Base-by-base conservation (phyloP, 2,797 vertebrate genomes). In the Mormyrops attenuatus region DNA sequence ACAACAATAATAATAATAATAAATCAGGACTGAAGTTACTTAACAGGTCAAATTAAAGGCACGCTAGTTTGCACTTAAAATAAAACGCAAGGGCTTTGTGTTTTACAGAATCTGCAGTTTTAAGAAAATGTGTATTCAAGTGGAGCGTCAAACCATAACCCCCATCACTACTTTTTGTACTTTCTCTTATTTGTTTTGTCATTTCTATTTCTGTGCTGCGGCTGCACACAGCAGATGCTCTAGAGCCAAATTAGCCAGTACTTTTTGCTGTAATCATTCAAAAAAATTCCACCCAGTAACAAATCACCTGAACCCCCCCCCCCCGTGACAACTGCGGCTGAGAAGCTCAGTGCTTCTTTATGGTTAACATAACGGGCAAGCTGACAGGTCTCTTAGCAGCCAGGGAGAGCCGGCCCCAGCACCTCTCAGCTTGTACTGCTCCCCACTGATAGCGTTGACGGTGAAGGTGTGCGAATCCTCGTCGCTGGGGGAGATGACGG, bases 381-480 rank as follows among this genome's bases (percentile, higher is more conserved):
- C n/a, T 41, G 60, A 77, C 73, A 82, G 77, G 13, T 11, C 17
- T 47, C 17, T 11, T 6, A 9, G 38, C 7, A 20, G 38, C 13
- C 77, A 1, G 41, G 13, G 41, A 22, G 13, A 17, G 20, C 3
- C 0, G 13, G 4, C 22, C n/a, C 13, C 50, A 69, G 30, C 94
- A 99, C 99, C 98, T 97, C 98, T 95, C 88, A 99, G 97, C 94
- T 99, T 99, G 95, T 99, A 99, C 93, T 99, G 98, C 93, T 99
- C 99, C 89, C 99, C 98, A 0, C 98, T 99, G 94, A 99, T 98
- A 92, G 98, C 97, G 4, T 99, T 99, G 90, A 99, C 98, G 0
- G 98, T 98, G 93, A 99, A 99, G 66, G 99, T 99, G 90, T 99
- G 98, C 0, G 98, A 99, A 94, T 99, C 99, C 91, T 99, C 99